A percentile compares a stretch with the other conserved stretches of the same genome.
These are phyloP conservation scores for Patagioenas fasciata DNA, from an alignment of 2,113 vertebrate genomes.

Conservation along the genomic window DNA sequence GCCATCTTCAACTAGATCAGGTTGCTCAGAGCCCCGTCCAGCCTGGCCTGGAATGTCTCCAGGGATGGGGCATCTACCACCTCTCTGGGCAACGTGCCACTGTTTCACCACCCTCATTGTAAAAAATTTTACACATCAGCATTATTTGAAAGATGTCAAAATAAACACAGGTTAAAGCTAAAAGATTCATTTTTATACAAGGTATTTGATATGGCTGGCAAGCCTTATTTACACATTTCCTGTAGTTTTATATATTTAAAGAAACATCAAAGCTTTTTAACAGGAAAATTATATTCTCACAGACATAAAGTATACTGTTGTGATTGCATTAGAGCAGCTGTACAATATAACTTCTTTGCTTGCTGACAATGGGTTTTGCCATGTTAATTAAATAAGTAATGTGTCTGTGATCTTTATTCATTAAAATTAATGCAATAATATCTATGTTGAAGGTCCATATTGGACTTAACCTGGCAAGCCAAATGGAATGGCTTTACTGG, in stretches of 20 bases:
- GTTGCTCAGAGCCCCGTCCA: too few species aligned
- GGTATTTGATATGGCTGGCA: background rate
- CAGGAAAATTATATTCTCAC: conserved; percentile 36
- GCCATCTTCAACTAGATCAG: too few species aligned
- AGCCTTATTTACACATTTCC: conserved; percentile 42
- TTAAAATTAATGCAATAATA: conserved; percentile 59
- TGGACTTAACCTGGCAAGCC: background rate
- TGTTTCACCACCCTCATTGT: too few species aligned
- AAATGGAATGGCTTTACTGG: background rate
- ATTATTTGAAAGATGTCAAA: background rate
- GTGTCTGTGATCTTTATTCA: conserved; percentile 51
- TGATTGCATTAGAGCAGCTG: conserved; percentile 44
- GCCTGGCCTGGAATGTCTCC: too few species aligned
- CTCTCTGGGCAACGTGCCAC: too few species aligned
- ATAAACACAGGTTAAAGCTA: background rate
- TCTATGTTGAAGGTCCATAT: background rate
- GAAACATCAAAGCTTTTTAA: conserved; percentile 57
- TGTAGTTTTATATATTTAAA: background rate
- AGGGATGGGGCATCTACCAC: too few species aligned
- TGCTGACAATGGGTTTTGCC: conserved; percentile 36
- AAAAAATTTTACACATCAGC: background rate
- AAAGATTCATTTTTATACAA: background rate
- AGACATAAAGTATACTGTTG: conserved; percentile 21
- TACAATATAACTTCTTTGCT: background rate
- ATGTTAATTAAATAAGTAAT: conserved; percentile 61